Percentiles rank a stretch among this genome's conserved stretches.
These are phyloP conservation scores for Actinemys pallida DNA, from an alignment of 2,113 vertebrate genomes.

Conservation along the genomic window DNA sequence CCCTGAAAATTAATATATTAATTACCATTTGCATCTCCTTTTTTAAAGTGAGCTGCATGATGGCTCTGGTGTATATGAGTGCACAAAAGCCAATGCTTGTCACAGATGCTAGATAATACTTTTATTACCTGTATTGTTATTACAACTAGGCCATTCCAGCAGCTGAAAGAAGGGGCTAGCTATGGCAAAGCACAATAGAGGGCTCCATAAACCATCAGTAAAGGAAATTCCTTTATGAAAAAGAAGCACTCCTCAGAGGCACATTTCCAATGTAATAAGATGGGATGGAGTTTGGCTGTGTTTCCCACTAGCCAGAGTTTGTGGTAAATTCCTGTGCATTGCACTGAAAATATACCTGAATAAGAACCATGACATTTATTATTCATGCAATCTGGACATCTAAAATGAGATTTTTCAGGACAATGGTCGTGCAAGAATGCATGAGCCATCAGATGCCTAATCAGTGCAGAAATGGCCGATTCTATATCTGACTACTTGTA, in stretches of 20 bases:
- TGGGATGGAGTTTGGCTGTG: fast-evolving
- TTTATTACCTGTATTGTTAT: constrained; percentile 32
- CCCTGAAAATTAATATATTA: constrained; percentile 19
- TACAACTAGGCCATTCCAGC: not conserved
- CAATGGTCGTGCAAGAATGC: fast-evolving
- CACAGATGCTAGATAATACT: not conserved
- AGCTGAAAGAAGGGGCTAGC: not conserved
- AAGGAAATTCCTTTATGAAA: not conserved
- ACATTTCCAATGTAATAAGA: not conserved
- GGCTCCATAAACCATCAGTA: not conserved
- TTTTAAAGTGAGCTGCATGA: constrained; percentile 19
- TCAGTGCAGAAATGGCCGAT: not conserved
- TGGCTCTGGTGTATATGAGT: not conserved
- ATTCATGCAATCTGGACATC: not conserved
- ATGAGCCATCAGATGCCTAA: fast-evolving
- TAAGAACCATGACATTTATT: not conserved
- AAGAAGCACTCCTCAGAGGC: not conserved
- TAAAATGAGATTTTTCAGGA: not conserved
- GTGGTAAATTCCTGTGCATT: not conserved
- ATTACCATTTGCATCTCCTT: not conserved
- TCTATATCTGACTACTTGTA: not conserved
- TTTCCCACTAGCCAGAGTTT: not conserved
- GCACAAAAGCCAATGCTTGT: not conserved
- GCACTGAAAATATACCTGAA: not conserved
- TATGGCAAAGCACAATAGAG: not conserved